Conservation (phyloP, 2,888 invertebrate genomes). For the Lasiommata megera region DNA sequence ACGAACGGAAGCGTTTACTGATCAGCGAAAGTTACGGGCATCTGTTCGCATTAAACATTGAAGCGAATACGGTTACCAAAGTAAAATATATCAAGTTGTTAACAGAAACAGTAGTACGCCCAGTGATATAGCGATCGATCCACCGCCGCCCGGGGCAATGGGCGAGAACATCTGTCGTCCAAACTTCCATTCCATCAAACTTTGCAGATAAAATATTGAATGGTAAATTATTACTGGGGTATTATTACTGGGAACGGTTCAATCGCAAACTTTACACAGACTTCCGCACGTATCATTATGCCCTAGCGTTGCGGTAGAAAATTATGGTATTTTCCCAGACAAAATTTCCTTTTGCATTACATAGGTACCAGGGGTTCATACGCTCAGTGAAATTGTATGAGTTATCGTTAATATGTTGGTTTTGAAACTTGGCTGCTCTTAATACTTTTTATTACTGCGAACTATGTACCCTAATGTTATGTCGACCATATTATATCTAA, state of each 20-base stretch:
- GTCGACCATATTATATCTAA: too few relatives aligned
- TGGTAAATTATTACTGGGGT: slow-evolving; percentile 10
- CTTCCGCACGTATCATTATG: background rate
- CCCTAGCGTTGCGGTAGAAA: too few relatives aligned
- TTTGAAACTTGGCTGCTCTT: too few relatives aligned
- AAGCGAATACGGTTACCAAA: background rate
- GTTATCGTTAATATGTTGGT: too few relatives aligned
- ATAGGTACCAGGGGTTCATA: too few relatives aligned
- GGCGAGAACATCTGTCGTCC: slow-evolving; percentile 28
- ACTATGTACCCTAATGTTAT: too few relatives aligned
- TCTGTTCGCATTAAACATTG: slow-evolving; percentile 4
- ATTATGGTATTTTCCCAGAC: too few relatives aligned
- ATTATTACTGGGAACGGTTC: slow-evolving; percentile 10
- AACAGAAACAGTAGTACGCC: slow-evolving; percentile 30
- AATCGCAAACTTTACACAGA: background rate
- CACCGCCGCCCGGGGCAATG: slow-evolving; percentile 15
- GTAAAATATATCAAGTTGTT: slow-evolving; percentile 29
- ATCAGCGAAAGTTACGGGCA: background rate
- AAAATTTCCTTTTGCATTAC: too few relatives aligned
- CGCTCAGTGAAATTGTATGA: too few relatives aligned
- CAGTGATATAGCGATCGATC: slow-evolving; percentile 14
- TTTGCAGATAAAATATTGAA: slow-evolving; percentile 11
- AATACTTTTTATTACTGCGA: too few relatives aligned
- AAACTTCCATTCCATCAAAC: slow-evolving; percentile 19
- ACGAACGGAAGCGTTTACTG: background rate